These are phyloP conservation scores for Glyptemys insculpta DNA, from an alignment of 2,797 vertebrate species.

Conservation along the genomic window DNA sequence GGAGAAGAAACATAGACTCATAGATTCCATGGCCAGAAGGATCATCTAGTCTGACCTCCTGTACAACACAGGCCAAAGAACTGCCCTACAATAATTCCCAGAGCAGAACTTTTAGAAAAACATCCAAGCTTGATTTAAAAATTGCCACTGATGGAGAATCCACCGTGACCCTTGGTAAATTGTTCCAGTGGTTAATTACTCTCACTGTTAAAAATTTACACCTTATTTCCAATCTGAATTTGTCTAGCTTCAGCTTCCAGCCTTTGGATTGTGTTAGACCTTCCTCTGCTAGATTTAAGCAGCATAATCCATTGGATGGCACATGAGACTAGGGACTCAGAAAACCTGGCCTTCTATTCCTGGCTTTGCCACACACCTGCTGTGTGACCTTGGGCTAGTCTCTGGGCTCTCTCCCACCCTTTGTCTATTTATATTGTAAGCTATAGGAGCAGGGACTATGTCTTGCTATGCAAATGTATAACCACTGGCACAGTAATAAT, in stretches of 20 bases:
- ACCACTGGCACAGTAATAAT: not conserved
- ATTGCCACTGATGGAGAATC: not conserved
- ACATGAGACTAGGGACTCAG: not conserved
- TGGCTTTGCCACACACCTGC: not conserved
- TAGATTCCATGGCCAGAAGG: not conserved
- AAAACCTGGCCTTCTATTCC: not conserved
- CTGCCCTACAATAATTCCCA: not conserved
- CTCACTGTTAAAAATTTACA: not conserved
- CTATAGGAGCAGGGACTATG: not conserved
- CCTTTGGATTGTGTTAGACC: not conserved
- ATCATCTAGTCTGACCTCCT: not conserved
- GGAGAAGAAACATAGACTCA: not conserved
- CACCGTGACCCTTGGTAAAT: not conserved
- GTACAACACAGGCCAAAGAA: not conserved
- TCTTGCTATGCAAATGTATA: not conserved
- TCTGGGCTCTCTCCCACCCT: not conserved
- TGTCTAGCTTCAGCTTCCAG: not conserved
- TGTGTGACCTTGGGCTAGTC: fast-evolving
- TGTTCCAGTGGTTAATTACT: not conserved
- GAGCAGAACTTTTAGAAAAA: not conserved
- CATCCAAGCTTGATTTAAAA: not conserved
- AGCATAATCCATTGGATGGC: not conserved
- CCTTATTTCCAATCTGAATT: not conserved
- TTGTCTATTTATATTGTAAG: not conserved
- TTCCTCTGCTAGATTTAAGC: not conserved